phyloP scores from a whole-genome alignment of 30 jellyfish, hydroid and myxozoan species.

The Hydractinia echinata region DNA sequence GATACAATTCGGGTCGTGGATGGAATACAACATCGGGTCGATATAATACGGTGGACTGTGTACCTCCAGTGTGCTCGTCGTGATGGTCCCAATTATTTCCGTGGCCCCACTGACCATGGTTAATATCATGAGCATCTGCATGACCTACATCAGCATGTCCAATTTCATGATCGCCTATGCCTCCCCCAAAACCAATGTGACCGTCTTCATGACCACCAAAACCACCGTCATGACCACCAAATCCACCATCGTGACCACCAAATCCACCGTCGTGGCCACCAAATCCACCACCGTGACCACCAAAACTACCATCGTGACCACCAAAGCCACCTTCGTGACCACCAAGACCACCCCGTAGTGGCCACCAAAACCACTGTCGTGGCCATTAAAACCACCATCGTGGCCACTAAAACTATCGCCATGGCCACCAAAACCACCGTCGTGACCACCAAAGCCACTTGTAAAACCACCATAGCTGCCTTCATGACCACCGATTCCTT shows the following conservation, averaged over 20 bases:
- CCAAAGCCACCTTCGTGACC: constrained; percentile 40
- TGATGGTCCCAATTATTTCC: constrained; percentile 84
- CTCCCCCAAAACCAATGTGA: constrained; percentile 27
- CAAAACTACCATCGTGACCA: constrained; percentile 45
- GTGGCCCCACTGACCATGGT: constrained; percentile 60
- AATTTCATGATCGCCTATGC: constrained; percentile 15
- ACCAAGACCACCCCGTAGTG: constrained; percentile 43
- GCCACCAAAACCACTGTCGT: constrained; percentile 30
- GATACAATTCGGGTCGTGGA: constrained; percentile 95
- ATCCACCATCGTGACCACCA: constrained; percentile 36
- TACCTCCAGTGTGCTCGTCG: constrained; percentile 66
- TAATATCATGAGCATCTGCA: constrained; percentile 44
- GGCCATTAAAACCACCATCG: constrained; percentile 43
- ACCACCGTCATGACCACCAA: constrained; percentile 41
- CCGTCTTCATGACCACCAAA: constrained; percentile 39
- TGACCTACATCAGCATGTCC: constrained; percentile 26
- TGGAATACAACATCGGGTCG: constrained; percentile 95
- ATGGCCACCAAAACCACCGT: constrained; percentile 53
- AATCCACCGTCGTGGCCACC: constrained; percentile 47
- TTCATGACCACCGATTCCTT: constrained; percentile 41
- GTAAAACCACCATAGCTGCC: constrained; percentile 26
- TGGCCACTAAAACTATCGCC: constrained; percentile 42
- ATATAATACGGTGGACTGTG: constrained; percentile 77
- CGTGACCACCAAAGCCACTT: constrained; percentile 44
- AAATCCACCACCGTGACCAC: constrained; percentile 34